Evolutionary conservation across 2,888 invertebrate genomes (phyloP), one percentile per base, ranked within the genome.

Genomic region (Neoscelio sp.): DNA sequence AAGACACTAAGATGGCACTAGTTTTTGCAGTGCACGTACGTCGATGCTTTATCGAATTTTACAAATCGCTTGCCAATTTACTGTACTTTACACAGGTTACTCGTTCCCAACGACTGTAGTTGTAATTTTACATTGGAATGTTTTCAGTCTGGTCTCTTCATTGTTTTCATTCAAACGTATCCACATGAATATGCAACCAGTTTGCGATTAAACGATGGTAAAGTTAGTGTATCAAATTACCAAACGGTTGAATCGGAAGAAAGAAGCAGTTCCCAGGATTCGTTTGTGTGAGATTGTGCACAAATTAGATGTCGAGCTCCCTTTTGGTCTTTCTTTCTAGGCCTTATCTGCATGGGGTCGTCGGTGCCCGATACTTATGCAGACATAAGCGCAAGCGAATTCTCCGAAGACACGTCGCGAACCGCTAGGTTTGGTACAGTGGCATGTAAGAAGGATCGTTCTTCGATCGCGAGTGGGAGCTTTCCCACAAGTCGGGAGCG

Each of bases 401-500:
- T 68, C 54, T 80, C 64, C 62, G 67, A 64, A 62, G 76, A 78
- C 74, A 70, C 70, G 77, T 78, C 70, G 65, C 60, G 18, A 70
- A 60, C 65, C 73, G 60, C 73, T 68, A 80, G 76, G 76, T 68
- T 73, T 70, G 75, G 75, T 75, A 71, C 74, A 74, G 65, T 65
- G 65, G 74, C 74, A 74, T 74, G 74, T 58, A 74, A 74, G 75
- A 74, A 78, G 78, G 78, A 81, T 80, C 75, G 78, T 76, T 70
- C 74, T 71, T 64, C 60, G 80, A 82, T 83, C 82, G 81, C 80
- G 54, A 75, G 79, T 80, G 81, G 76, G 82, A 82, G 82, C 81
- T 82, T 81, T 81, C 80, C 80, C 83, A 82, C 82, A 81, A 82
- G 81, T 68, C 70, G 38, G 70, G 67, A 13, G 6, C 23, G 23